A percentile compares a stretch with the other conserved stretches of the same genome.
phyloP scores from a whole-genome alignment of 2,113 vertebrate genomes.

The Gulo gulo region DNA sequence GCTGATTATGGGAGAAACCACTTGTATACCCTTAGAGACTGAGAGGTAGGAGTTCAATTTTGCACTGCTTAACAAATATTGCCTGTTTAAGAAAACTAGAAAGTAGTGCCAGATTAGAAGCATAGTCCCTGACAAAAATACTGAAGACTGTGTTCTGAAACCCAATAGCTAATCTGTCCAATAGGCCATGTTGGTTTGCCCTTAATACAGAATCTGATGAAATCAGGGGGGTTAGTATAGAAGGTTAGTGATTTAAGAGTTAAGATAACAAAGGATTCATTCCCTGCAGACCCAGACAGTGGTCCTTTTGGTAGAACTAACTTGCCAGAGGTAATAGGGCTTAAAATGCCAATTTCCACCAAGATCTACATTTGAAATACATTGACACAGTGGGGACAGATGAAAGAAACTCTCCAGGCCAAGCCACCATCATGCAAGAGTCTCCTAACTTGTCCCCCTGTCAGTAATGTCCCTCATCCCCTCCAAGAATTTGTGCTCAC shows the following conservation, averaged over 20 bases:
- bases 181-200: background rate
- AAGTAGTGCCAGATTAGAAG: background rate
- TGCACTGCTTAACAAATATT: background rate
- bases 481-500: background rate
- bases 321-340: background rate
- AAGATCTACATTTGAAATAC: background rate
- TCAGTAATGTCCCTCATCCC: accelerated
- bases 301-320: background rate
- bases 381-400: background rate
- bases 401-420: background rate
- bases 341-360: background rate
- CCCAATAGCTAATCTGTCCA: background rate
- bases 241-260: background rate
- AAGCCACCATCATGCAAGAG: background rate
- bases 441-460: background rate
- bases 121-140: background rate
- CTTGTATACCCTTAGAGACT: background rate
- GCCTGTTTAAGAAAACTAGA: background rate
- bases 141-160: background rate
- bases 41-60: background rate
- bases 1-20: background rate
- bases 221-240: background rate
- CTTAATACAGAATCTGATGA: background rate
- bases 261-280: background rate
- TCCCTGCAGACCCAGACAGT: background rate